Evolutionary conservation across 2,113 vertebrate species (phyloP).

Genomic region (Manacus vitellinus): DNA sequence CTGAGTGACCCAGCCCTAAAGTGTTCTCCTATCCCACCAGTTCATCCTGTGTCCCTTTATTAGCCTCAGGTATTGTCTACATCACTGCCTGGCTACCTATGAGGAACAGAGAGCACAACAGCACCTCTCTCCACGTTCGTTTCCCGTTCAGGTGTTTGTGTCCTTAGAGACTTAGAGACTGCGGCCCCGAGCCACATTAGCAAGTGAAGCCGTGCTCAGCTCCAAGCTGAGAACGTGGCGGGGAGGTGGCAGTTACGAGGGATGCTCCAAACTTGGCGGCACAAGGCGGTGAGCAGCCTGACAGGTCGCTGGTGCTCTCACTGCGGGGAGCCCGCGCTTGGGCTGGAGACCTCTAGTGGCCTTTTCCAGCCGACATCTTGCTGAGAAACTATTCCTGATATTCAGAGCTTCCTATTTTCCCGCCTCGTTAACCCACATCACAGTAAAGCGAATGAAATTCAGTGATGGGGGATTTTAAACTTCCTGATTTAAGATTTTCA

Average conservation of each 20-base stretch:
- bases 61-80: background rate
- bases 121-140: accelerated
- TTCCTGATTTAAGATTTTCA: background rate
- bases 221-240: background rate
- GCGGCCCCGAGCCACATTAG: background rate
- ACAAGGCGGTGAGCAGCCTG: background rate
- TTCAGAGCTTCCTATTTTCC: background rate
- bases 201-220: background rate
- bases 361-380: background rate
- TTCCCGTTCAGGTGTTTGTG: background rate
- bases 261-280: background rate
- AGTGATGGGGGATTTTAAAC: background rate
- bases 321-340: background rate
- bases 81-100: background rate
- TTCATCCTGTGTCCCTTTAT: background rate
- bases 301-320: background rate
- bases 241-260: background rate
- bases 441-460: background rate
- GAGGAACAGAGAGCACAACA: background rate
- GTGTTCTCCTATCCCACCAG: background rate
- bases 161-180: background rate
- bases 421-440: background rate
- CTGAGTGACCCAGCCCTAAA: background rate
- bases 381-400: background rate
- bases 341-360: background rate